phyloP scores from a whole-genome alignment of 2,888 invertebrate species.

The Isoperla grammatica region DNA sequence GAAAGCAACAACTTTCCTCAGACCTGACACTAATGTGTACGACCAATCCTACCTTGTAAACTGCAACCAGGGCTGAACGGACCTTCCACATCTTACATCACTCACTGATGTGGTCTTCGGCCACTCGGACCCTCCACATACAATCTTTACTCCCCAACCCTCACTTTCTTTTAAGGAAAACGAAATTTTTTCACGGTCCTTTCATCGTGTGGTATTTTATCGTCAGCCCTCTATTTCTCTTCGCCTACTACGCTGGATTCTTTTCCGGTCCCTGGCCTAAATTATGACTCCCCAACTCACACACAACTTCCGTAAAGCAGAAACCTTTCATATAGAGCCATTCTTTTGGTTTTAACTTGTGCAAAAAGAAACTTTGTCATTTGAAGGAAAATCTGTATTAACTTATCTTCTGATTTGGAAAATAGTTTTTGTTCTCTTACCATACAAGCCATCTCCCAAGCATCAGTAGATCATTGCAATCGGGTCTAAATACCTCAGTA shows the following conservation, averaged over 20 bases:
- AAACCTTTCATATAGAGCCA: background rate
- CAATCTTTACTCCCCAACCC: background rate
- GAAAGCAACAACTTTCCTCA: slow-evolving; percentile 27
- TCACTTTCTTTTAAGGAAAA: background rate
- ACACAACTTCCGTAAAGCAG: slow-evolving; percentile 22
- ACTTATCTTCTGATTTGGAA: too few species aligned
- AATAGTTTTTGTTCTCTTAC: too few species aligned
- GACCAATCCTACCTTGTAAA: slow-evolving; percentile 1
- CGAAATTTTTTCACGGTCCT: slow-evolving; percentile 9
- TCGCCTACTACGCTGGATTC: slow-evolving; percentile 22
- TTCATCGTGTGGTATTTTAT: slow-evolving; percentile 14
- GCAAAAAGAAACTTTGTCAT: too few species aligned
- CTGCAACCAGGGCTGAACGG: background rate
- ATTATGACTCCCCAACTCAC: slow-evolving; percentile 25
- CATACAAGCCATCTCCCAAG: too few species aligned
- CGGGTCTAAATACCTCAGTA: too few species aligned
- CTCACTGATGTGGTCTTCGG: background rate
- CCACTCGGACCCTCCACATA: background rate
- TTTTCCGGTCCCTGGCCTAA: slow-evolving; percentile 27
- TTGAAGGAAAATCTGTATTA: too few species aligned
- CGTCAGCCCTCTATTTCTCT: slow-evolving; percentile 5
- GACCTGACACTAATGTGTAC: slow-evolving; percentile 26
- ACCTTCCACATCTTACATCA: background rate
- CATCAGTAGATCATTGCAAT: too few species aligned
- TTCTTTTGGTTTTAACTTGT: too few species aligned